Conservation (phyloP, 2,888 invertebrate species). For the Calameuta idolon region DNA sequence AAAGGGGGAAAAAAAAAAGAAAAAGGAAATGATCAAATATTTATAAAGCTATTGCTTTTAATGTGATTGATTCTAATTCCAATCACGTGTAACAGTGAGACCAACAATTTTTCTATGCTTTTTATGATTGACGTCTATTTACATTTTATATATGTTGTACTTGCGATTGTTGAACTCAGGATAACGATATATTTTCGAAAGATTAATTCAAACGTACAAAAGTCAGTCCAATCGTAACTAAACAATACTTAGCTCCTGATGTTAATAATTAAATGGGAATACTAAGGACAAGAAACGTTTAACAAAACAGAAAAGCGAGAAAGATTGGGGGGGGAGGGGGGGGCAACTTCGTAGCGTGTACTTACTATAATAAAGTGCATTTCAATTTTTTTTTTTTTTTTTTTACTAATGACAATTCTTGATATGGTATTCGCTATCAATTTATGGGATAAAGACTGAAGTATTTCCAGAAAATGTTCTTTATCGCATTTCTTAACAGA, state of each 20-base stretch:
- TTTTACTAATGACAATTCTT: not conserved
- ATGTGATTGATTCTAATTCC: not conserved
- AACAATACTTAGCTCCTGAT: not conserved
- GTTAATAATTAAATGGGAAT: not conserved
- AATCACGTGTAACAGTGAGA: not conserved
- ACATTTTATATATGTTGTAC: not conserved
- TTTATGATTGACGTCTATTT: not conserved
- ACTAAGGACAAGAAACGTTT: not conserved
- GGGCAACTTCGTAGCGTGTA: not conserved
- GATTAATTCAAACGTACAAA: not conserved
- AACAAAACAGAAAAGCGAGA: not conserved
- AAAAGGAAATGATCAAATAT: not conserved
- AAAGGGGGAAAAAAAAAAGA: not conserved
- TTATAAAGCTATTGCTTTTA: not conserved
- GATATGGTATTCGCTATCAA: not conserved
- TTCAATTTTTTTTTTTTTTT: conserved; percentile 7
- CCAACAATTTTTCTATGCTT: not conserved
- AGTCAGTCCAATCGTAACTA: not conserved
- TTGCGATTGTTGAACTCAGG: not conserved
- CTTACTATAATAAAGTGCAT: conserved; percentile 19
- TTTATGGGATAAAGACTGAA: not conserved
- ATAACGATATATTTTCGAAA: not conserved
- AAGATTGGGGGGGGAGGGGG: not conserved
- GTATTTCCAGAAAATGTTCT: not conserved
- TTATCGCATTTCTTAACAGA: not conserved